These are phyloP conservation scores for Aspidapion aeneum DNA, from an alignment of 2,888 invertebrate species.

Conservation along the genomic window DNA sequence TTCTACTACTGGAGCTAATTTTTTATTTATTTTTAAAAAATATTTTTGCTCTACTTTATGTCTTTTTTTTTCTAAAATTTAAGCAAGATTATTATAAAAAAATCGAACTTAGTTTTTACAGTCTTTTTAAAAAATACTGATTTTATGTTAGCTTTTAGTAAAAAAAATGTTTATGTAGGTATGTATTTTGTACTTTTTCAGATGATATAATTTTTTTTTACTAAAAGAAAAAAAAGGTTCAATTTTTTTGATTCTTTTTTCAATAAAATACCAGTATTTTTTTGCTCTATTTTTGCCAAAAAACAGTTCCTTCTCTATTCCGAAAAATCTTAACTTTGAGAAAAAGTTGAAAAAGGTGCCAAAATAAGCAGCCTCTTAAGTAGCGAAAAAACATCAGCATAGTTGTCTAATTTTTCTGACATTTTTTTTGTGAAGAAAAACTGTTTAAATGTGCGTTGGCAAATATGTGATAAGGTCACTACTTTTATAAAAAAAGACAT, in stretches of 20 bases:
- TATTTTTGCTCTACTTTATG: not conserved
- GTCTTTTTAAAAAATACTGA: slow-evolving; percentile 4
- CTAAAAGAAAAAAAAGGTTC: too few species aligned
- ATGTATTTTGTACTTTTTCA: too few species aligned
- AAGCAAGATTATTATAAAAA: not conserved
- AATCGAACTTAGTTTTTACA: not conserved
- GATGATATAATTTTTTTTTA: too few species aligned
- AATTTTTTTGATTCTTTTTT: too few species aligned
- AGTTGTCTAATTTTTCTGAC: too few species aligned
- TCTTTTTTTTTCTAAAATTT: not conserved
- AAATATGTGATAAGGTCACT: too few species aligned
- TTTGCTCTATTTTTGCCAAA: not conserved
- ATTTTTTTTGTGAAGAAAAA: too few species aligned
- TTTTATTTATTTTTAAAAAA: not conserved
- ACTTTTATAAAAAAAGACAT: too few species aligned
- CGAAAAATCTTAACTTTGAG: not conserved
- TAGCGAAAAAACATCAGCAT: too few species aligned
- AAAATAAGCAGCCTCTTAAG: not conserved
- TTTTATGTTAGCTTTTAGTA: slow-evolving; percentile 1
- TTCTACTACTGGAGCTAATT: not conserved
- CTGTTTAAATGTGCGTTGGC: too few species aligned
- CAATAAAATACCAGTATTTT: slow-evolving; percentile 2
- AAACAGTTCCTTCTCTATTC: too few species aligned
- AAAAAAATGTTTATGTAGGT: not conserved
- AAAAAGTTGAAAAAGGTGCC: not conserved